A percentile compares a stretch with the other conserved stretches of the same genome.
phyloP scores from a whole-genome alignment of 2,797 vertebrate genomes.

The Sciurus carolinensis region DNA sequence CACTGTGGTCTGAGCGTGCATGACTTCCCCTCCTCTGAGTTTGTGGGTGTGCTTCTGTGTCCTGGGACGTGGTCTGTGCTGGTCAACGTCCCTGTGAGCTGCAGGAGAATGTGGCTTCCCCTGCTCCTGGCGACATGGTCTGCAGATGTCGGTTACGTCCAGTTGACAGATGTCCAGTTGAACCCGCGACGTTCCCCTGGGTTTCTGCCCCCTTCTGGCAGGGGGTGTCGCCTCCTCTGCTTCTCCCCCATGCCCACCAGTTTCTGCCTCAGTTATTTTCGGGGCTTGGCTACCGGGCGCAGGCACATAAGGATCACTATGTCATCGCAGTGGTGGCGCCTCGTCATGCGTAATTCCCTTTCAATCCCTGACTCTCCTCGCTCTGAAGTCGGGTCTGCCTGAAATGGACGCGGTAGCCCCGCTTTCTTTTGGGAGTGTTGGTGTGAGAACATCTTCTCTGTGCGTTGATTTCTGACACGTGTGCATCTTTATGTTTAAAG shows the following conservation, averaged over 20 bases:
- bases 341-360: not conserved
- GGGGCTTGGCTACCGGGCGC: not conserved
- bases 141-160: not conserved
- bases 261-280: not conserved
- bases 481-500: not conserved
- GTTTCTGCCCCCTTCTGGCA: too few species aligned
- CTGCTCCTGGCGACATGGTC: not conserved
- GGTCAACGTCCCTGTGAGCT: not conserved
- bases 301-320: not conserved
- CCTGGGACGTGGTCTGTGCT: not conserved
- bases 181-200: too few species aligned
- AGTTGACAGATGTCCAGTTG: not conserved
- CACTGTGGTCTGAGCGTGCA: not conserved
- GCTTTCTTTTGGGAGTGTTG: not conserved
- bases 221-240: not conserved
- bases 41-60: not conserved
- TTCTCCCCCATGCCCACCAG: not conserved
- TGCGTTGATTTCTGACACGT: not conserved
- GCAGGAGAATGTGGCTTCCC: not conserved
- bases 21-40: not conserved
- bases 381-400: not conserved
- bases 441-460: not conserved
- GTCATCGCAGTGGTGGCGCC: not conserved
- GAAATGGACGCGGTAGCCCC: not conserved
- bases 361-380: not conserved